Conservation (phyloP, 2,113 vertebrate species). For the Engraulis encrasicolus region DNA sequence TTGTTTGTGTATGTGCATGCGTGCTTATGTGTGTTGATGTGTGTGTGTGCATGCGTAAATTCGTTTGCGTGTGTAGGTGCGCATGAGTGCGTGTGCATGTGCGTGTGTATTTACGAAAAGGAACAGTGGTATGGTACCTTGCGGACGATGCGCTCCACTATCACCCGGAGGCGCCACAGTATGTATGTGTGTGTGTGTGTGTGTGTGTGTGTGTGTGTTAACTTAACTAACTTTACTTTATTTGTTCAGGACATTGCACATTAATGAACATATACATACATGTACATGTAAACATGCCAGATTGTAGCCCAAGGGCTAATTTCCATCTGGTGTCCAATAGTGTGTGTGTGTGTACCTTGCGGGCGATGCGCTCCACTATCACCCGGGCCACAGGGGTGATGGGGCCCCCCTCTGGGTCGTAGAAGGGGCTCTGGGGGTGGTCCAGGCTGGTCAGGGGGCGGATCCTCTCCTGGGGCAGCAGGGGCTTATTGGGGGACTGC, state of each 20-base stretch:
- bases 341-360: slow-evolving; percentile 82
- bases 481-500: slow-evolving; percentile 94
- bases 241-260: too few relatives aligned
- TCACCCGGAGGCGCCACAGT: slow-evolving; percentile 81
- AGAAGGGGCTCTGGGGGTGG: slow-evolving; percentile 94
- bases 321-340: too few relatives aligned
- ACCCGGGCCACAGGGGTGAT: slow-evolving; percentile 86
- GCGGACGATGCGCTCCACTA: slow-evolving; percentile 93
- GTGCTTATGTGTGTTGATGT: too few relatives aligned
- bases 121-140: slow-evolving; percentile 77
- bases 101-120: neutral
- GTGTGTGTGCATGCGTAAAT: too few relatives aligned
- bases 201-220: too few relatives aligned
- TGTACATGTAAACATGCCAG: too few relatives aligned
- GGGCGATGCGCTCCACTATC: slow-evolving; percentile 92
- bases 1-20: neutral
- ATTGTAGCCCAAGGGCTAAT: too few relatives aligned
- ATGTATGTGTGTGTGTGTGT: too few relatives aligned
- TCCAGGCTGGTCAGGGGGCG: slow-evolving; percentile 91
- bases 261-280: too few relatives aligned
- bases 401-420: slow-evolving; percentile 89
- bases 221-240: too few relatives aligned
- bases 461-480: slow-evolving; percentile 92
- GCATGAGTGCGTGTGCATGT: too few relatives aligned
- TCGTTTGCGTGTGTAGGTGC: too few relatives aligned